These are phyloP conservation scores for Mastomys natalensis DNA, from an alignment of 2,113 vertebrate genomes.

Conservation along the genomic window DNA sequence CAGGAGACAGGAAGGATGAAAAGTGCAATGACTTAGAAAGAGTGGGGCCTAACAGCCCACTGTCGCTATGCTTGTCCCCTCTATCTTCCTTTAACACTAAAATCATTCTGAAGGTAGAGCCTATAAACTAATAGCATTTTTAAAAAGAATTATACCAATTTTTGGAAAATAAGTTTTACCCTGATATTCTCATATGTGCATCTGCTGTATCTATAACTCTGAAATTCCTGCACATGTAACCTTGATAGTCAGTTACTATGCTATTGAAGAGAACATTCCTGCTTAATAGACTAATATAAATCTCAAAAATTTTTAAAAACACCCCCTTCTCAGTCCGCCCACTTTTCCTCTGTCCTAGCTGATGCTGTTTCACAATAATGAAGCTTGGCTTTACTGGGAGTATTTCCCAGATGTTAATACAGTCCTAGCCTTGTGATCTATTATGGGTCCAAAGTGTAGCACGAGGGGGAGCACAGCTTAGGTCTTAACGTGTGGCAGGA, in stretches of 20 bases:
- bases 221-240: neutral
- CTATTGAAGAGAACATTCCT: neutral
- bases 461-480: neutral
- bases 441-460: neutral
- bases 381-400: neutral
- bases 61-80: no score
- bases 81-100: neutral
- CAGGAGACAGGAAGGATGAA: neutral
- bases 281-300: neutral
- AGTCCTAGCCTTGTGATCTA: neutral
- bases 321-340: constrained; percentile 22
- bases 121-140: neutral
- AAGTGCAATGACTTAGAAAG: neutral
- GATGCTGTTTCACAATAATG: neutral
- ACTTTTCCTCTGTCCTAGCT: neutral
- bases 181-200: neutral
- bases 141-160: neutral
- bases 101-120: neutral
- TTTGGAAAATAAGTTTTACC: neutral
- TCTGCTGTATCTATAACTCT: neutral
- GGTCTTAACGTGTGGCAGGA: neutral
- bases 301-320: constrained; percentile 38
- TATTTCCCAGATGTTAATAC: neutral
- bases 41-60: neutral
- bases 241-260: neutral